Evolutionary conservation across 2,113 vertebrate genomes (phyloP).

Genomic region (Pteruthius melanotis): DNA sequence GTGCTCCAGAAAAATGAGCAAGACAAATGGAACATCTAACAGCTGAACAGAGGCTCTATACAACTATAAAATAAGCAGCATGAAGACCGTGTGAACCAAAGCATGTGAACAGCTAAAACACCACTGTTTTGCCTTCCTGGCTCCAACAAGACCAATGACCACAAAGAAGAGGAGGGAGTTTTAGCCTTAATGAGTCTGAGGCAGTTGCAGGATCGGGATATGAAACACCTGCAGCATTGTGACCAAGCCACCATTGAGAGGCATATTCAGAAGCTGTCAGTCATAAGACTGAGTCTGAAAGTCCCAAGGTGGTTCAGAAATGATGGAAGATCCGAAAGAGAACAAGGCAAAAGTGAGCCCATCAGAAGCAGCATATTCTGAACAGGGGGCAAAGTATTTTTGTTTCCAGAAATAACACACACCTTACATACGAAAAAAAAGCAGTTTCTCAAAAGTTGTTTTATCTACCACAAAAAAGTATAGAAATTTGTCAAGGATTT

Average conservation of each 20-base stretch:
- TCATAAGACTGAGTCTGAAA: background rate
- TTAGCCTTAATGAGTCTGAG: background rate
- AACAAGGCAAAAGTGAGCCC: background rate
- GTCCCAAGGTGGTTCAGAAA: background rate
- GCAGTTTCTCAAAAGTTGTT: background rate
- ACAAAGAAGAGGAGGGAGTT: background rate
- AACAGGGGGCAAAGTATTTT: background rate
- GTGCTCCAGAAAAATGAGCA: background rate
- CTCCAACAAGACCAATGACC: background rate
- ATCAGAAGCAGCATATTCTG: background rate
- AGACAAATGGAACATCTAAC: background rate
- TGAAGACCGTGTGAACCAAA: background rate
- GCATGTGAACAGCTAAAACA: background rate
- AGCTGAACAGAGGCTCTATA: background rate
- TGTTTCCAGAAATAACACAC: background rate
- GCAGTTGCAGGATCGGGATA: background rate
- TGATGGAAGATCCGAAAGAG: rapidly evolving
- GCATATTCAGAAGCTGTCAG: background rate
- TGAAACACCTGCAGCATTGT: background rate
- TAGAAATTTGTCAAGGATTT: background rate
- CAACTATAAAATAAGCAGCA: background rate
- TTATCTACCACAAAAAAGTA: background rate
- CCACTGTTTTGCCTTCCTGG: background rate
- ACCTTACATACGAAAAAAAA: background rate
- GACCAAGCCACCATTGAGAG: background rate